Conservation (phyloP, 2,888 invertebrate genomes). For the Marasmarcha lunaedactyla region DNA sequence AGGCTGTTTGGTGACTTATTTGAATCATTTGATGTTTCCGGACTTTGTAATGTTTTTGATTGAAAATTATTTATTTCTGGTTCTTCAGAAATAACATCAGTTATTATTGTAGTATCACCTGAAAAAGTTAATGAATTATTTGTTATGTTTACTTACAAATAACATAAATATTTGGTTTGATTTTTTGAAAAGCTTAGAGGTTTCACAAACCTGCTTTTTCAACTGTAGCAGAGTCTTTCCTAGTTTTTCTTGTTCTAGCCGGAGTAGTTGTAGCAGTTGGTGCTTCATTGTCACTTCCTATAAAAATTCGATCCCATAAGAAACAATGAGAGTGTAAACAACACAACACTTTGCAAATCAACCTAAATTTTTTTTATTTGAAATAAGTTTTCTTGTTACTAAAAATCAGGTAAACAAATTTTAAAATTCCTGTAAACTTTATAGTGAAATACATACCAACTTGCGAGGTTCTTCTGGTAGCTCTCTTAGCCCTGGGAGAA, state of each 20-base stretch:
- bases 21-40: slow-evolving; percentile 9
- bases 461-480: slow-evolving; percentile 41
- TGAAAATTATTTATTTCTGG: slow-evolving; percentile 20
- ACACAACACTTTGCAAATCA: no score
- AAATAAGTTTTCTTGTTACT: no score
- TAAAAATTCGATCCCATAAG: slow-evolving; percentile 14
- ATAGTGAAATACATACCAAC: slow-evolving; percentile 39
- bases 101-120: slow-evolving; percentile 20
- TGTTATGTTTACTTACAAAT: neutral
- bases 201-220: slow-evolving; percentile 50
- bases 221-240: slow-evolving; percentile 44
- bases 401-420: no score
- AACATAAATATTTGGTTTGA: no score
- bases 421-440: no score
- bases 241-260: slow-evolving; percentile 34
- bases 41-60: neutral
- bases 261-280: slow-evolving; percentile 36
- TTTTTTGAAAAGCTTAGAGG: no score
- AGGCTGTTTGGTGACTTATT: slow-evolving; percentile 14
- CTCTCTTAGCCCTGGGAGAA: slow-evolving; percentile 53
- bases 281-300: slow-evolving; percentile 55
- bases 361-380: no score
- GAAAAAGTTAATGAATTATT: slow-evolving; percentile 7
- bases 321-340: neutral
- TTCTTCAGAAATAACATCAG: slow-evolving; percentile 38